Base-by-base conservation (phyloP, 2,797 vertebrate genomes). In the Sebastolobus alascanus region DNA sequence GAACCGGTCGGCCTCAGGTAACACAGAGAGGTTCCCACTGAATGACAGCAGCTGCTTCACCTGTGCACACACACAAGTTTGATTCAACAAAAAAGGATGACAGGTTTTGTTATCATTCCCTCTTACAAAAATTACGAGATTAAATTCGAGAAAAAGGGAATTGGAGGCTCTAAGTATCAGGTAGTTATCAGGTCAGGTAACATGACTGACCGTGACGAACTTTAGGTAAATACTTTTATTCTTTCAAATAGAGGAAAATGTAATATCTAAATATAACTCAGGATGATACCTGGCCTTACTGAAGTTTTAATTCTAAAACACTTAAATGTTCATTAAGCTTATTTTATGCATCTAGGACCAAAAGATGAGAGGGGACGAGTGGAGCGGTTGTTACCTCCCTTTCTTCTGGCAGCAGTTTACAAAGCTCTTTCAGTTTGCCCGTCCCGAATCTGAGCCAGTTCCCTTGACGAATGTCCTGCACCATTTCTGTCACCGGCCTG, bases 1-100 rank as follows among this genome's bases (percentile, higher is more conserved):
- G 80, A 97, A 97, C 50, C 86, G 91, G 31, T 97, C 97, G 0
- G 96, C 94, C 68, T 97, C 97, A 1, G 95, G 88, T 63, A 97
- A 83, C 46, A 46, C 81, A 18, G 91, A 92, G 0, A 86, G 74
- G 63, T 94, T 92, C 6, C 95, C 96, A 54, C 65, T 93, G 85
- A 95, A 97, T 0, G 93, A 90, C 74, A 83, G 58, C 74, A 97
- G 89, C 79, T 90, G 92, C 88, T 94, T 96, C 69, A 96, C 88
- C 97, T 97, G 84, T 8, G 52, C 11, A 79, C 6, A 11, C 11
- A 78, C 52, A 85, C 2, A 6, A 9, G 8, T 0, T 14, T 46
- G 2, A 56, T 8, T 63, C 27, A 72, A 31, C 52, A 69, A 54
- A 59, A 27, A 35, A 3, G 4, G 10, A 46, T 0, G 8, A 56